phyloP scores from a whole-genome alignment of 2,113 vertebrate genomes.

The Rafetus swinhoei region DNA sequence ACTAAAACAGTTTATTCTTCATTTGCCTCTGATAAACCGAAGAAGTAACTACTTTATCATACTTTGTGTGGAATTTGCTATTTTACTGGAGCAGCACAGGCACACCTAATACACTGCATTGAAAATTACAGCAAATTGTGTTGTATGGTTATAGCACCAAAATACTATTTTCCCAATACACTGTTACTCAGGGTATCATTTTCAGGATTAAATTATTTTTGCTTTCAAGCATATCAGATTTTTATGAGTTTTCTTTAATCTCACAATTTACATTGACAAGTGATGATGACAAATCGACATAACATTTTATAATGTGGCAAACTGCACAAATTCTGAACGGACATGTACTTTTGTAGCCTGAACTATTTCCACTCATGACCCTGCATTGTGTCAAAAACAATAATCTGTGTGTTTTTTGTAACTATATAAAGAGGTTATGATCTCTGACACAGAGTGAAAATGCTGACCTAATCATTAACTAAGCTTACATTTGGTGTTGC shows the following conservation, averaged over 20 bases:
- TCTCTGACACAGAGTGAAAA: conserved; percentile 61
- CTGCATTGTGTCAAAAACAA: conserved; percentile 69
- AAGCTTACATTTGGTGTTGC: neutral
- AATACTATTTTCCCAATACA: neutral
- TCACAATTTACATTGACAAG: neutral
- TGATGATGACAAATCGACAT: neutral
- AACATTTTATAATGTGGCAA: neutral
- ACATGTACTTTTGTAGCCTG: conserved; percentile 71
- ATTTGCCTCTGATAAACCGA: conserved; percentile 16
- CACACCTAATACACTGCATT: accelerated
- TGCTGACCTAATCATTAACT: conserved; percentile 57
- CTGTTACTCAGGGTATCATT: neutral
- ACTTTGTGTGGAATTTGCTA: neutral
- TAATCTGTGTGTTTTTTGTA: conserved; percentile 64
- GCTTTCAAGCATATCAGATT: neutral
- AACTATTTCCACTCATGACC: conserved; percentile 76
- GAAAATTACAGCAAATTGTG: neutral
- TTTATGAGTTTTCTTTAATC: neutral
- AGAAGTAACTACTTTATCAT: neutral
- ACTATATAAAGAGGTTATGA: conserved; percentile 71
- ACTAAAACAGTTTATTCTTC: conserved; percentile 9
- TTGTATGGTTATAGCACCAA: accelerated
- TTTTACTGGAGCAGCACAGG: neutral
- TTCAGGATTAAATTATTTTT: neutral
- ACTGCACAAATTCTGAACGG: conserved; percentile 50